These are phyloP conservation scores for Muricea muricata DNA, from an alignment of 92 coral and sea anemone genomes.

Conservation along the genomic window DNA sequence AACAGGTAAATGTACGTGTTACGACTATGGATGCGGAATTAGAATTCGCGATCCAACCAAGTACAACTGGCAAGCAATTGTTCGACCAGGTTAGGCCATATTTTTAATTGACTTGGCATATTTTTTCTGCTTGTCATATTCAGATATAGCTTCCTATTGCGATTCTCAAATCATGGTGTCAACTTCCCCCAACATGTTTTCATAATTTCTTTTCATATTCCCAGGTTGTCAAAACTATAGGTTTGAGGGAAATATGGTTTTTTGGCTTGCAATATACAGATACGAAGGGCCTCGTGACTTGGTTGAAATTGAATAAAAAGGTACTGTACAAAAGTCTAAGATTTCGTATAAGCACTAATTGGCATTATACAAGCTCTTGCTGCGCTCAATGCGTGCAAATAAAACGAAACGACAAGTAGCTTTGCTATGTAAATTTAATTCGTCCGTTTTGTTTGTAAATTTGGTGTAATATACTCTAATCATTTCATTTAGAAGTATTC, in stretches of 20 bases:
- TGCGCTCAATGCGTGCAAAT: neutral
- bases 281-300: conserved; percentile 73
- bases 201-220: neutral
- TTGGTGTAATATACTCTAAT: too few species aligned
- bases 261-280: conserved; percentile 87
- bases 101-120: neutral
- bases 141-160: neutral
- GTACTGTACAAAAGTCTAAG: conserved; percentile 35
- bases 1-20: conserved; percentile 87
- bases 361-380: conserved; percentile 5
- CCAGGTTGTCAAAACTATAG: conserved; percentile 94
- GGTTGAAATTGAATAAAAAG: conserved; percentile 93
- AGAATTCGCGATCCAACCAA: conserved; percentile 95
- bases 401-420: neutral
- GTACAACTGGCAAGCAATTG: conserved; percentile 96
- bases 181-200: neutral
- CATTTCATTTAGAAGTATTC: too few species aligned
- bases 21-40: conserved; percentile 95
- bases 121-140: neutral
- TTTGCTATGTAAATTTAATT: neutral
- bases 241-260: conserved; percentile 94
- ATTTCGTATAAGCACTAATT: neutral
- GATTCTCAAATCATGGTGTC: neutral
- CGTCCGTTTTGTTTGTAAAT: neutral
- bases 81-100: conserved; percentile 84